Conservation (phyloP, 1,140 invertebrate species). For the Idris sp. region DNA sequence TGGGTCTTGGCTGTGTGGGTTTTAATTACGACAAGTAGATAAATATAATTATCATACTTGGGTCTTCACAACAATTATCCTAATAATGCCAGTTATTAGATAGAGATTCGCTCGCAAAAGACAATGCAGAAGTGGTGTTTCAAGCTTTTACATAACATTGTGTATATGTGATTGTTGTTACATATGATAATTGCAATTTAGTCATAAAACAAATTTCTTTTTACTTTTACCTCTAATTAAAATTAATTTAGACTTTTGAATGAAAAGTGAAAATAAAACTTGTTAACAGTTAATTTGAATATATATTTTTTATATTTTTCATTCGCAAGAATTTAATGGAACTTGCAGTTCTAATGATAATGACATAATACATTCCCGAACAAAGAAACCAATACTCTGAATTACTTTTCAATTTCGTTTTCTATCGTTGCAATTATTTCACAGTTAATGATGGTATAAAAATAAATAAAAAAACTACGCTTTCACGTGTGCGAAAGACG, state of each 20-base stretch:
- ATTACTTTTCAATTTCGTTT: conserved; percentile 25
- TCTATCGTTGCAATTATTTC: conserved; percentile 12
- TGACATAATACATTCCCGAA: conserved; percentile 6
- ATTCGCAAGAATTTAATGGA: no score
- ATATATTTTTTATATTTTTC: no score
- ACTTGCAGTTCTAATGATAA: neutral
- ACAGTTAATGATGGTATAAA: no score
- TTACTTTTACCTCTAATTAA: conserved; percentile 18
- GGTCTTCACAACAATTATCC: neutral
- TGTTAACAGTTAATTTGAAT: no score
- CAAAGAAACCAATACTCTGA: neutral
- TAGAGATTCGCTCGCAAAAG: no score
- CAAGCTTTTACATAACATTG: neutral
- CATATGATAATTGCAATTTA: neutral
- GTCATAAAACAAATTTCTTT: neutral
- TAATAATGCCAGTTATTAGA: neutral
- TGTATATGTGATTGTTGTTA: neutral
- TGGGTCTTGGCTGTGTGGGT: no score
- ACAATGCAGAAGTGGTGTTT: no score
- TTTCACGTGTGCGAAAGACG: conserved; percentile 44
- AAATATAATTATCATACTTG: no score
- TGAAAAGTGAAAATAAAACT: no score
- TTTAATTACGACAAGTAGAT: no score
- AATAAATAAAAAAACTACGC: conserved; percentile 9
- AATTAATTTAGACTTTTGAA: no score